phyloP scores from a whole-genome alignment of 1,140 invertebrate species.

The Lepeophtheirus salmonis region DNA sequence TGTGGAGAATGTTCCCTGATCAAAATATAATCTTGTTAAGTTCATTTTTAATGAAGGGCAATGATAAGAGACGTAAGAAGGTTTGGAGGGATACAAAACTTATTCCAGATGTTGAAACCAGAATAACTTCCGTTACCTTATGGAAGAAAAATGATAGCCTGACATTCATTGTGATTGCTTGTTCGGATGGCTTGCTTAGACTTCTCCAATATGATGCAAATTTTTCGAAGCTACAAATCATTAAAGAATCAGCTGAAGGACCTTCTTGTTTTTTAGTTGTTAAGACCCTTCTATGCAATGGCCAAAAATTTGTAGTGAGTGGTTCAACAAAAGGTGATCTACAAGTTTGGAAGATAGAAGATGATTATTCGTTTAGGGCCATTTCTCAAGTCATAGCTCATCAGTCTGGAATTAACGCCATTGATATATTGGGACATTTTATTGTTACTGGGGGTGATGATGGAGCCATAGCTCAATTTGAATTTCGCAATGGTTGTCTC shows the following conservation, averaged over 20 bases:
- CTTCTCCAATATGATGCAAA: not conserved
- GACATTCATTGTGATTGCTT: not conserved
- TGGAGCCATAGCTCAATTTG: not conserved
- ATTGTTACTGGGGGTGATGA: not conserved
- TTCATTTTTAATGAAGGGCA: conserved; percentile 3
- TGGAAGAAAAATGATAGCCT: not conserved
- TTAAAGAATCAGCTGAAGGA: not conserved
- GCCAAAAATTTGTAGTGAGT: not conserved
- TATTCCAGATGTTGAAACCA: conserved; percentile 2
- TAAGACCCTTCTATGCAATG: not conserved
- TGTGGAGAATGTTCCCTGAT: not conserved
- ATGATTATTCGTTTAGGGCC: not conserved
- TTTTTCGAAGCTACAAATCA: not conserved
- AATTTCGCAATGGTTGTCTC: not conserved
- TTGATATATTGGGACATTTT: not conserved
- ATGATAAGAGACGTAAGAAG: conserved; percentile 11
- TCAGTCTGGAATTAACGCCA: not conserved
- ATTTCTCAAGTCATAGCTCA: not conserved
- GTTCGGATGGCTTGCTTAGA: not conserved
- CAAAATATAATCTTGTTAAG: not conserved
- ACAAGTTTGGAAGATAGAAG: not conserved
- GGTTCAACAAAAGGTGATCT: not conserved
- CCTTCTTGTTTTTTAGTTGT: not conserved
- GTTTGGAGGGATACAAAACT: not conserved
- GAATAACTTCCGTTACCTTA: not conserved